Evolutionary conservation across 2,888 invertebrate genomes (phyloP), one percentile per base, ranked within the genome.

Genomic region (Stenodera caucasica): DNA sequence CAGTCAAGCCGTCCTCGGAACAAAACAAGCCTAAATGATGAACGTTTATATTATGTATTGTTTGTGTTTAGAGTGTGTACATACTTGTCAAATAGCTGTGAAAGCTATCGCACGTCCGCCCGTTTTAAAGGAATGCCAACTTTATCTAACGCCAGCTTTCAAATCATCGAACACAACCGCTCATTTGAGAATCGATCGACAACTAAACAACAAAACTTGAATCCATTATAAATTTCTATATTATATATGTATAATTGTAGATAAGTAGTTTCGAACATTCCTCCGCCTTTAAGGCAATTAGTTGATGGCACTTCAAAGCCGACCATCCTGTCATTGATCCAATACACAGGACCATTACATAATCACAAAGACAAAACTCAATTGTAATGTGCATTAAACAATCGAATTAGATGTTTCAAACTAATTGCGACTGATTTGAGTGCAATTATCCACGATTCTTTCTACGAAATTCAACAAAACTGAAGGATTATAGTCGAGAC

Each of bases 81-180:
- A 45, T 45, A 21, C 4, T 12, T 5, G 12, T 45, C 11, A 45
- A 11, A 45, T 11, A 21, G 45, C 45, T 45, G 4, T 23, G 45
- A 45, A 45, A 45, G 45, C 45, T 45, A 45, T 45, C 45, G 45
- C 45, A 45, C 5, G 45, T 45, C 45, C 45, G 23, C 21, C n/a
- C 21, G 45, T 45, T 45, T 45, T 45, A 5, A 11, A 45, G 9
- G 21, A 21, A 12, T 45, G 37, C 37, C 40, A 40, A 18, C 37
- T 26, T 40, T 40, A 45, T 45, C 45, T 23, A 9, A 9, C 9
- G 7, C 7, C 7, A 30, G 30, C 30, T 30, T 30, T 30, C 30
- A 7, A 30, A 30, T 30, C 5, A 7, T 1, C 9, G 30, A 30
- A 30, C 3, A 8, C 7, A 30, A 30, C 4, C 30, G 30, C 30